Evolutionary conservation across 2,888 invertebrate species (phyloP), one percentile per base, ranked within the genome.

Genomic region (Caenorhabditis doughertyi): DNA sequence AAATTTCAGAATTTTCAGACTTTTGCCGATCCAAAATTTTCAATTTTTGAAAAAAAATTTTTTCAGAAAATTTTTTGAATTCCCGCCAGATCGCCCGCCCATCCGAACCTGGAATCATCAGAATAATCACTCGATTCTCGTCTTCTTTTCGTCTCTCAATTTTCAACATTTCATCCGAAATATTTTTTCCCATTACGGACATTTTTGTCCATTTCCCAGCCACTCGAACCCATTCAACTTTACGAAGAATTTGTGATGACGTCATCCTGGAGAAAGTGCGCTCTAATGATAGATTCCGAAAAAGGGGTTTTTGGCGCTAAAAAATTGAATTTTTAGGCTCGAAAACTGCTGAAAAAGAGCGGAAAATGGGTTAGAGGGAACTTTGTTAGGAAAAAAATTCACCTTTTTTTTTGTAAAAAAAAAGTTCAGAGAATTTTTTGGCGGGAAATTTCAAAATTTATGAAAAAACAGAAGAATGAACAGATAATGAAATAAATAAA

Each of bases 191-290:
- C 84, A 88, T 88, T 5, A 88, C 84, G 3, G 89, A 89, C 72
- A 88, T 84, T 39, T 88, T 84, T 44, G 89, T 89, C 88, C 88
- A 89, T 72, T 84, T 83, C 25, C 85, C 88, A 21, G 84, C 86
- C 47, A 89, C 87, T 71, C 81, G 84, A 11, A 86, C 80, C 87
- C 87, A 87, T 53, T 87, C 86, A 32, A 86, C 86, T 51, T 81
- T 53, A 21, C 87, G 83, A 27, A 76, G 60, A 51, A 87, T 79
- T n/a, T n/a, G n/a, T n/a, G n/a, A n/a, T 60, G 81, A 68, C 11
- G 70, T 72, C 82, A 83, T 82, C 9, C 18, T 16, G n/a, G 21
- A 21, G 18, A 49, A 39, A 60, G 2, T 32, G 39, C 9, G 39
- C 39, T 44, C 32, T 9, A 35, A 7, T 3, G 9, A 55, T 13